Evolutionary conservation across 2,888 invertebrate genomes (phyloP).

Genomic region (Cheiracanthium punctorium): DNA sequence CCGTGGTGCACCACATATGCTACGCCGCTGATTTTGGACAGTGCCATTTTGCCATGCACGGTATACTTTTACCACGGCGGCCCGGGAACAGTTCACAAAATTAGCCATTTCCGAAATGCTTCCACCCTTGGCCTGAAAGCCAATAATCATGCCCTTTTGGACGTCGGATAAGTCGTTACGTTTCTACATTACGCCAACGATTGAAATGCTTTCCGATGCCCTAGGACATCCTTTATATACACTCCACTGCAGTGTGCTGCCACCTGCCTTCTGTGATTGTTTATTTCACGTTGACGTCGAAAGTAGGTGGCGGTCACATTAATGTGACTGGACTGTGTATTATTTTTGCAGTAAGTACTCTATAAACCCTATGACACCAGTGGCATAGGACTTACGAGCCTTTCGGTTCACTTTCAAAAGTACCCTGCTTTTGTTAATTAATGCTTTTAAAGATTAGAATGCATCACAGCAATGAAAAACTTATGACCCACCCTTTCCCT

Average conservation of each 20-base stretch:
- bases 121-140: neutral
- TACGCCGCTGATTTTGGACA: neutral
- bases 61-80: neutral
- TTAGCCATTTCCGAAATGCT: neutral
- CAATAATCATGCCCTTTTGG: neutral
- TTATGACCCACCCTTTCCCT: no score
- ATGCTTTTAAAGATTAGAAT: no score
- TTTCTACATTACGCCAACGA: conserved; percentile 7
- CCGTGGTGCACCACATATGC: neutral
- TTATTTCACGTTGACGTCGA: conserved; percentile 29
- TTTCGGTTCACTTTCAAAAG: no score
- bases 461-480: no score
- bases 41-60: conserved; percentile 5
- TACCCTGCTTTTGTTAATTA: no score
- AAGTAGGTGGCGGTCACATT: conserved; percentile 14
- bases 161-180: conserved; percentile 2
- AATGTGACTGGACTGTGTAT: neutral
- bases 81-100: neutral
- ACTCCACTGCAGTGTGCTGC: conserved; percentile 29
- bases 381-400: no score
- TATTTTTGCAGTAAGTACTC: no score
- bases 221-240: conserved; percentile 22
- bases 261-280: conserved; percentile 55
- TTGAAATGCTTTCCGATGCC: conserved; percentile 5
- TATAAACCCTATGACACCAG: no score